These are phyloP conservation scores for Megaceryle torquata DNA, from an alignment of 2,113 vertebrate genomes.

Conservation along the genomic window DNA sequence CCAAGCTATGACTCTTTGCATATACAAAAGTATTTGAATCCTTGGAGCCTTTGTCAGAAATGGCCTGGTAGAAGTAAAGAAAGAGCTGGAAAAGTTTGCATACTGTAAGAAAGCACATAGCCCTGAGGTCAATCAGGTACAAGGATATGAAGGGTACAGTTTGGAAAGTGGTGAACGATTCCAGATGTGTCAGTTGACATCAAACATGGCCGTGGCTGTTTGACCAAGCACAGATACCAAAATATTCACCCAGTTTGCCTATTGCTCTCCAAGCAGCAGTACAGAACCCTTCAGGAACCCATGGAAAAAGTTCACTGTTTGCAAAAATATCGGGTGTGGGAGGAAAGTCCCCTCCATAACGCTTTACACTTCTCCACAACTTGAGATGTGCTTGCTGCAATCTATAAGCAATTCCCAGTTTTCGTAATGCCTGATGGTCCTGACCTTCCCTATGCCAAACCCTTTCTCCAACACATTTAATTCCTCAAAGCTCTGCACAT, in stretches of 20 bases:
- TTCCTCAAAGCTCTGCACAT: conserved; percentile 19
- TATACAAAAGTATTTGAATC: neutral
- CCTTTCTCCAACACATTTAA: neutral
- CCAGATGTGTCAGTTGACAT: neutral
- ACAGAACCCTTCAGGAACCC: neutral
- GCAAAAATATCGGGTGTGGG: neutral
- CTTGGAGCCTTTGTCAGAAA: neutral
- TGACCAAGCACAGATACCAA: neutral
- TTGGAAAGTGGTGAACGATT: neutral
- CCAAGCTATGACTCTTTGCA: neutral
- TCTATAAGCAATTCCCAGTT: neutral
- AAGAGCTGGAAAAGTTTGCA: neutral
- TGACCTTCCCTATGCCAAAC: neutral
- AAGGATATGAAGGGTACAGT: neutral
- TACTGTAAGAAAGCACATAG: neutral
- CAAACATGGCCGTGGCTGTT: neutral
- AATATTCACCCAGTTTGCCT: neutral
- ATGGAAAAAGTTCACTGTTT: neutral
- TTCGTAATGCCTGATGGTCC: neutral
- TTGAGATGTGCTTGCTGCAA: neutral
- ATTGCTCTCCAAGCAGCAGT: neutral
- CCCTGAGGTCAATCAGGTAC: neutral
- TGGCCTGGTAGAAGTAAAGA: neutral
- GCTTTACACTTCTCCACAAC: neutral
- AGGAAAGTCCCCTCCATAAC: neutral